Base-by-base conservation (phyloP, 2,888 invertebrate species). In the Cephonodes hylas region DNA sequence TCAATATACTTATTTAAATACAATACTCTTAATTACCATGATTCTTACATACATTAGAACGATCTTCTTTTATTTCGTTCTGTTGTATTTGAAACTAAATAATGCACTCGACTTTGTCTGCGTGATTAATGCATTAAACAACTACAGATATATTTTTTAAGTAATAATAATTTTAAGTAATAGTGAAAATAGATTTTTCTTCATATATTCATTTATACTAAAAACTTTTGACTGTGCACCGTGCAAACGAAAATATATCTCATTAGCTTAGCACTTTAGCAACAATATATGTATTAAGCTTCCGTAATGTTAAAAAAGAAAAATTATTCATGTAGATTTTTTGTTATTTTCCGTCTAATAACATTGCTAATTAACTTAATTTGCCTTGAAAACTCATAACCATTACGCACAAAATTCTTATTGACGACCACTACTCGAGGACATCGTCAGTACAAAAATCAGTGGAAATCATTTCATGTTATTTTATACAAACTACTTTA, bases 351-450 rank as follows among this genome's bases (percentile, higher is more conserved):
- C 18, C 25, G n/a, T 25, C 15, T 48, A 48, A 48, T 48, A 27
- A 31, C 18, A 53, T 31, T 18, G 67, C 61, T 66, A 67, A 69
- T 69, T 69, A 67, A 66, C 66, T 69, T 61, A 58, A 66, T 66
- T 67, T 60, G 62, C 69, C 66, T 69, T 65, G 68, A 45, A 7
- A 45, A 63, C 64, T 66, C 67, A 66, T 66, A 57, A 64, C 56
- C 46, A 59, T 66, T 63, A 61, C 63, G 65, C 56, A 13, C 38
- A 38, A 38, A 38, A 38, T 38, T 4, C 38, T 38, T 38, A 13
- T 38, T n/a, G 38, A n/a, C n/a, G 10, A 38, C 38, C 38, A 38
- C 3, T 38, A 27, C 8, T 8, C 15, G 48, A 53, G 25, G 27
- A 27, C 27, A 15, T 31, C 48, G n/a, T 38, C 13, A 38, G 38